Evolutionary conservation across 2,797 vertebrate species (phyloP), one percentile per base, ranked within the genome.

Genomic region (Iguana delicatissima): DNA sequence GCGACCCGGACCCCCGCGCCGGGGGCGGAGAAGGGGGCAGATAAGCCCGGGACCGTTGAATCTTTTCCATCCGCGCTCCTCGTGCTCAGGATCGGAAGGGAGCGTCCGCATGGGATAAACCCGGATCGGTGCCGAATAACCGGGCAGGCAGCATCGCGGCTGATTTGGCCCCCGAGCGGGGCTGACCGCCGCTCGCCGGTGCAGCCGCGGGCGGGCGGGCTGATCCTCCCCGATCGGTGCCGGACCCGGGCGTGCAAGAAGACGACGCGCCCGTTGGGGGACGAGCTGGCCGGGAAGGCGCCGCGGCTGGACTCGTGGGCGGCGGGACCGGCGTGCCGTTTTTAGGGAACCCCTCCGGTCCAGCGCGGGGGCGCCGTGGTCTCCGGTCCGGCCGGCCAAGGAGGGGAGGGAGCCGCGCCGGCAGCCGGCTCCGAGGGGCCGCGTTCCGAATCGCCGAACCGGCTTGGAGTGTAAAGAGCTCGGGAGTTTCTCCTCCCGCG

Each of bases 281-380:
- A 52, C 1, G 0, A 1, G 52, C 32, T 6, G 7, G 3, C 55
- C 38, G 55, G 73, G 35, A 10, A 52, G 50, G 50, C 6, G 50
- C 8, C 5, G 1, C 8, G 42, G 42, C 64, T 4, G 67, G 87
- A 22, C 50, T 1, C 5, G 32, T 5, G 2, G 50, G n/a, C 16
- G n/a, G 50, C 42, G 42, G 42, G 52, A 20, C 24, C 35, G 7
- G 38, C 74, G 46, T 22, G 46, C 1, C 12, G 22, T 6, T 32
- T 2, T 57, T 20, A 18, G 29, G 52, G 52, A 10, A 6, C 50
- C 50, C 14, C 42, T 79, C 42, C 42, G 38, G 38, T 5, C 24
- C 0, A 3, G n/a, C 18, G 26, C 29, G 0, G 18, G 42, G 22
- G 50, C 79, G 2, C 3, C 57, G 62, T 1, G 52, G 7, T n/a